A percentile compares a stretch with the other conserved stretches of the same genome.
phyloP scores from a whole-genome alignment of 2,888 invertebrate genomes.

The Oligia latruncula region DNA sequence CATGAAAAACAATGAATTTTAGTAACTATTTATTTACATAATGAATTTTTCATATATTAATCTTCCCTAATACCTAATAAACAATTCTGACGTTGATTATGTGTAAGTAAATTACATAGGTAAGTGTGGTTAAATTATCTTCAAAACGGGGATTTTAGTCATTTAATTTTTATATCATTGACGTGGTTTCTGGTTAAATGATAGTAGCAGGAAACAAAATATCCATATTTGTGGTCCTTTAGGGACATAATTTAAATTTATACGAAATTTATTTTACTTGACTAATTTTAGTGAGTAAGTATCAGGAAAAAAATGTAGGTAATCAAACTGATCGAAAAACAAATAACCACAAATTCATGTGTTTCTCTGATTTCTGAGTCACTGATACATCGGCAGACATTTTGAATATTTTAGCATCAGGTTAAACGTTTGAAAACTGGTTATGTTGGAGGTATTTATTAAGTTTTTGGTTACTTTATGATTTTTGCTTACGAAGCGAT shows the following conservation, averaged over 20 bases:
- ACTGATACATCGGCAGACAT: conserved; percentile 43
- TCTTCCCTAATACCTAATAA: background rate
- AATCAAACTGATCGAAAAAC: background rate
- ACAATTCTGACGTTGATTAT: background rate
- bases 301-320: background rate
- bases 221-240: background rate
- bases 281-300: background rate
- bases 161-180: background rate
- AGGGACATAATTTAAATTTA: background rate
- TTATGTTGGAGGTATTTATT: conserved; percentile 19
- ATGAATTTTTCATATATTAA: background rate
- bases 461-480: conserved; percentile 11
- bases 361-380: conserved; percentile 34
- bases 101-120: background rate
- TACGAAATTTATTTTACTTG: background rate
- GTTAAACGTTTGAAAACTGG: conserved; percentile 45
- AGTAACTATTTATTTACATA: background rate
- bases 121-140: background rate
- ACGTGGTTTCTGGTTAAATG: background rate
- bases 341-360: conserved; percentile 7
- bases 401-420: conserved; percentile 42
- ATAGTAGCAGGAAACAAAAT: background rate
- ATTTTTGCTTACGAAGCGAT: conserved; percentile 27
- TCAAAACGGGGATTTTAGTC: background rate
- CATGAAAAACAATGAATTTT: background rate